Evolutionary conservation across 2,797 vertebrate species (phyloP).

Genomic region (Miichthys miiuy): DNA sequence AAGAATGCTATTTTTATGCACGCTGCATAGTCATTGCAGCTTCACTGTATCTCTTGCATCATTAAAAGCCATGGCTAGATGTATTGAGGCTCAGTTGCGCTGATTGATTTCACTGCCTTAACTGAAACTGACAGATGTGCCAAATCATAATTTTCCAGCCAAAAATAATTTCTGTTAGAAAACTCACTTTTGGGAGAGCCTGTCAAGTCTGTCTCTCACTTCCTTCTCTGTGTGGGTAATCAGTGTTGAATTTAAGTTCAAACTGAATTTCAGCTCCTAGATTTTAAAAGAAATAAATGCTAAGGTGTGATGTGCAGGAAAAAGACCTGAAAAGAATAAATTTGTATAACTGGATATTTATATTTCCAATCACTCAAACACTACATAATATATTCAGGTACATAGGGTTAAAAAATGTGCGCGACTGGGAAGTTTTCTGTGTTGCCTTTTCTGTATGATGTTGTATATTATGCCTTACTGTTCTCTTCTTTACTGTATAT

Average conservation of each 20-base stretch:
- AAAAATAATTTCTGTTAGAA: slow-evolving; percentile 54
- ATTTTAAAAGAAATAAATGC: slow-evolving; percentile 21
- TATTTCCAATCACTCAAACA: slow-evolving; percentile 61
- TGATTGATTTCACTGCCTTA: slow-evolving; percentile 79
- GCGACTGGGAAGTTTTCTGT: slow-evolving; percentile 32
- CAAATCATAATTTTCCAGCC: slow-evolving; percentile 74
- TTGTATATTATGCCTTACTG: slow-evolving; percentile 63
- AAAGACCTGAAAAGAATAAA: slow-evolving; percentile 3
- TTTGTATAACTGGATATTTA: slow-evolving; percentile 67
- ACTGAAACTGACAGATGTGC: slow-evolving; percentile 81
- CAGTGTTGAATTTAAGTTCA: slow-evolving; percentile 46
- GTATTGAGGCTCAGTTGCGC: slow-evolving; percentile 50
- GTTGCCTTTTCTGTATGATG: slow-evolving; percentile 53
- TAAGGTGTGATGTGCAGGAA: slow-evolving; percentile 23
- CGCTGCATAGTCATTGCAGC: slow-evolving; percentile 73
- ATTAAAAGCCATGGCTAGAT: slow-evolving; percentile 62
- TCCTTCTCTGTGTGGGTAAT: slow-evolving; percentile 44
- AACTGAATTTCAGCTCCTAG: slow-evolving; percentile 22
- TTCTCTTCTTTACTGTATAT: slow-evolving; percentile 66
- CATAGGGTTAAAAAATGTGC: slow-evolving; percentile 32
- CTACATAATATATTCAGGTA: slow-evolving; percentile 64
- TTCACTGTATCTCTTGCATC: slow-evolving; percentile 72
- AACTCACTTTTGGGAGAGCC: slow-evolving; percentile 55
- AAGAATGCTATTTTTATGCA: slow-evolving; percentile 57
- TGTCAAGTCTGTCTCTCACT: slow-evolving; percentile 47